Evolutionary conservation across 2,113 vertebrate species (phyloP), one percentile per base, ranked within the genome.

Genomic region (Pluvianellus socialis): DNA sequence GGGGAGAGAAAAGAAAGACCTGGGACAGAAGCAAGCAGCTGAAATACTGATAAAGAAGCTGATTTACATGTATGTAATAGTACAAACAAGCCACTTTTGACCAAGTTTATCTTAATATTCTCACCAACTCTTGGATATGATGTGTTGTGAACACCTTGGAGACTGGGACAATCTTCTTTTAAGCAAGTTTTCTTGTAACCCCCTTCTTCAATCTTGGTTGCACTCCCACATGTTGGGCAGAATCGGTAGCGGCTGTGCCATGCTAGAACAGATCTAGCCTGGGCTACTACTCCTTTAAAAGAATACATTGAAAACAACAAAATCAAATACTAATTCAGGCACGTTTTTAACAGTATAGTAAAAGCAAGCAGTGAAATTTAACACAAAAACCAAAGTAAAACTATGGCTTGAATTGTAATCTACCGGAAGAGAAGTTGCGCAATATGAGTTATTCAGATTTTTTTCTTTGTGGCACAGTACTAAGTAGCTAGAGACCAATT

Each of bases 101-200:
- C 5, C 18, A 65, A 83, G 10, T 79, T 38, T 61, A 77, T 56
- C 30, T 47, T 70, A 92, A 55, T 44, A 79, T 33, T 70, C 98
- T 96, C 98, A 99, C 99, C 99, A 45, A 99, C 98, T 98, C 99
- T 98, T 77, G 99, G 99, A 63, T 99, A 99, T 27, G 99, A 99
- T 17, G 99, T 99, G 92, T 99, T 99, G 93, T 99, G 99, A 80
- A 99, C 98, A 2, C 99, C 99, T 26, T 97, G 97, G 24, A 98
- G 98, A 94, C 99, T 99, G 47, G 97, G 98, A 68, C 99, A 99
- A 72, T 86, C 95, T 35, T 98, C 63, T 92, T 98, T 98, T 68
- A 99, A 90, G 84, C 99, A 99, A n/a, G 94, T 98, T 97, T 99
- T 99, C 98, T 99, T 99, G 94, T 99, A 99, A 32, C 99, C 99